Base-by-base conservation (phyloP, 2,888 invertebrate genomes). In the Mantis religiosa region DNA sequence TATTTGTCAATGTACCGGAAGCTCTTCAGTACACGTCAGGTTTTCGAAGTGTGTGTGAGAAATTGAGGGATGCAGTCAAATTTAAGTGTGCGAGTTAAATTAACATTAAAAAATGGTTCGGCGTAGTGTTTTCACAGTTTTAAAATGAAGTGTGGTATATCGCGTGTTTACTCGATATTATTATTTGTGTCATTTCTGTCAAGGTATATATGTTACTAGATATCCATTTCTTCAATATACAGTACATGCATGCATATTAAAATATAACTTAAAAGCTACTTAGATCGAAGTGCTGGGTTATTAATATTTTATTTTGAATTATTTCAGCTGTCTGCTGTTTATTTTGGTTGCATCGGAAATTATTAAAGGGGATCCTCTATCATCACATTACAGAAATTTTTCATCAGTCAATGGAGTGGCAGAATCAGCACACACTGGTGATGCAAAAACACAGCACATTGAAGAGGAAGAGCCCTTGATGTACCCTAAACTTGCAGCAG, bases 101-200 rank as follows among this genome's bases (percentile, higher is more conserved):
- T 20, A 20, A 25, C 4, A 2, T 20, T 4, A 71, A 82, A 87
- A 87, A 87, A 87, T 87, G 87, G 27, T 87, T 87, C 14, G 28
- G 12, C 34, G n/a, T 34, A 82, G 9, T 83, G 87, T 82, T 82
- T 82, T 34, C 83, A 81, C 9, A 82, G 25, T 89, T 85, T 88
- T 94, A 95, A 93, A 94, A 95, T 95, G 95, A 95, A 94, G 95
- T 94, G 94, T 93, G 94, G 94, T 92, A 93, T 95, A 92, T 94
- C 94, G 92, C 92, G 94, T 91, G 94, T 95, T 92, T 95, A 95
- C 93, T 95, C 95, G 94, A 94, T 94, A 92, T 93, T 95, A 92
- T 94, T 95, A 93, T 94, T 95, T 90, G 94, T 95, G 92, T 95
- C 94, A 92, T 93, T 95, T 92, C 92, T 95, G 89, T 95, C 95